Evolutionary conservation across 2,888 invertebrate genomes (phyloP).

Genomic region (Cataglyphis albicans): DNA sequence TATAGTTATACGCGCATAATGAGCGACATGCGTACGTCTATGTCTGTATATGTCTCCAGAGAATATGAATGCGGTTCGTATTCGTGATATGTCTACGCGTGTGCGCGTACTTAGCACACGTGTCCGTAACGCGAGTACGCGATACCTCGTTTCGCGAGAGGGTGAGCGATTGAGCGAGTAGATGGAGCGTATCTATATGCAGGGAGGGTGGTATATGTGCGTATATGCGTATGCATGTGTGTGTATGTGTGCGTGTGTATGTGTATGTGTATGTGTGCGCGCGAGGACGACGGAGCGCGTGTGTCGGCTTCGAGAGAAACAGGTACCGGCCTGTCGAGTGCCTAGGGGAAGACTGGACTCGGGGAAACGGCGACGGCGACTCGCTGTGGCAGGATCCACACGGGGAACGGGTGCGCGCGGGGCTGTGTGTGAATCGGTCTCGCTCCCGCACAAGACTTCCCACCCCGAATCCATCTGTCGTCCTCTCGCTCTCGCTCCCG

Average conservation of each 20-base stretch:
- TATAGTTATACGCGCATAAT: not conserved
- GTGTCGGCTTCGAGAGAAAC: constrained; percentile 72
- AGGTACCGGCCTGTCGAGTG: constrained; percentile 82
- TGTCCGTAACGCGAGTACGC: constrained; percentile 23
- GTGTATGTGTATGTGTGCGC: constrained; percentile 50
- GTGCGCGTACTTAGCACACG: constrained; percentile 50
- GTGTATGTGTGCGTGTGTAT: constrained; percentile 18
- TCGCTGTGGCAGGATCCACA: constrained; percentile 71
- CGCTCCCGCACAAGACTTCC: constrained; percentile 46
- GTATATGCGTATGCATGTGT: not conserved
- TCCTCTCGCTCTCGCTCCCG: constrained; percentile 48
- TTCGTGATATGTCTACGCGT: constrained; percentile 36
- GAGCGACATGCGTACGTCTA: constrained; percentile 12
- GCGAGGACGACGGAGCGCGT: constrained; percentile 70
- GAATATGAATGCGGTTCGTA: not conserved
- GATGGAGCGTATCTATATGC: constrained; percentile 12
- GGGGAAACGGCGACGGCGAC: constrained; percentile 76
- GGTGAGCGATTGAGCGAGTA: constrained; percentile 33
- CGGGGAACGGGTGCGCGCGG: constrained; percentile 65
- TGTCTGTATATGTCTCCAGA: not conserved
- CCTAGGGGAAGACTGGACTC: constrained; percentile 85
- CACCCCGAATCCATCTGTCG: constrained; percentile 37
- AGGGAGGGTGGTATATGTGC: constrained; percentile 3
- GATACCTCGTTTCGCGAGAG: constrained; percentile 33
- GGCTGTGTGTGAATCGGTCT: constrained; percentile 55